Conservation (phyloP, 1,140 invertebrate species). For the Trichonephila clavata region DNA sequence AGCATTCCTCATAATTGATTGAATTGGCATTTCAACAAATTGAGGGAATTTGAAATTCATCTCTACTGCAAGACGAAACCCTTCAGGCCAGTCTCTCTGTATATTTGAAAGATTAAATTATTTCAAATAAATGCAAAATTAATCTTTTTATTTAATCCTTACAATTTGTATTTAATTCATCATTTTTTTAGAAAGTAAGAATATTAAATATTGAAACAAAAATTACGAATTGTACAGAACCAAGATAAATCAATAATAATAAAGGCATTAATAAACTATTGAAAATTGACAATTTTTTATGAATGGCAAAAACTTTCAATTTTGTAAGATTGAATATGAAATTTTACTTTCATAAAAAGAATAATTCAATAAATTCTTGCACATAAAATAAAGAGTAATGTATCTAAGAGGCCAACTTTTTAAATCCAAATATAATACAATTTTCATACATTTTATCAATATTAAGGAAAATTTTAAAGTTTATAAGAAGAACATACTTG, state of each 20-base stretch:
- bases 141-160: too few species aligned
- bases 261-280: too few species aligned
- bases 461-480: neutral
- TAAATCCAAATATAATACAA: neutral
- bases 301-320: too few species aligned
- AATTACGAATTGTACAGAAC: too few species aligned
- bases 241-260: too few species aligned
- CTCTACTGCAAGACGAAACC: slow-evolving; percentile 93
- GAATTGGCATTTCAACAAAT: slow-evolving; percentile 89
- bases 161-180: neutral
- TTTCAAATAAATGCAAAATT: too few species aligned
- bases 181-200: neutral
- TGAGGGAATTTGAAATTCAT: slow-evolving; percentile 99
- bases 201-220: neutral
- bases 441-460: neutral
- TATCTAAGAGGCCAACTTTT: neutral
- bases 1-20: slow-evolving; percentile 91
- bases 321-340: too few species aligned
- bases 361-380: too few species aligned
- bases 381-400: too few species aligned
- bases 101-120: neutral
- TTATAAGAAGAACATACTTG: slow-evolving; percentile 84
- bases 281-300: too few species aligned
- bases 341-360: too few species aligned
- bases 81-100: slow-evolving; percentile 96